Conservation (phyloP, 2,888 invertebrate species). For the Drosophila trichaetosa region DNA sequence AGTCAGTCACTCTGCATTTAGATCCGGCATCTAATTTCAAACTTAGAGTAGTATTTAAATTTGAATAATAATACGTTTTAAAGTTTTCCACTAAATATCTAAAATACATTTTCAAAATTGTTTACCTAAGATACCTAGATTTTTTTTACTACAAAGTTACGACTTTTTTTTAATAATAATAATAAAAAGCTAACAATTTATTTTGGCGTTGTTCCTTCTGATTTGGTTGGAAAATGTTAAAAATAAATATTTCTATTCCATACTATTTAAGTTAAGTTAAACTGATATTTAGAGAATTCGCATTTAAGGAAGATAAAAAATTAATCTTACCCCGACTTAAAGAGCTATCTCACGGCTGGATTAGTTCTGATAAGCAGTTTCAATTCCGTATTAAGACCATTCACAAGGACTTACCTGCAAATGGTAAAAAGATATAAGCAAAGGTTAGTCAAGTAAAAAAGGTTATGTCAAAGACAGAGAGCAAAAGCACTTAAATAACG, state of each 20-base stretch:
- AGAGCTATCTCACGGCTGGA: background rate
- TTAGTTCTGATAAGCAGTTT: background rate
- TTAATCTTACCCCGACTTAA: constrained; percentile 39
- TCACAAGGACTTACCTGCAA: constrained; percentile 59
- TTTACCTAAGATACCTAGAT: no score
- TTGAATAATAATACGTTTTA: background rate
- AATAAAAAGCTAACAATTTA: background rate
- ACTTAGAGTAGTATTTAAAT: constrained; percentile 5
- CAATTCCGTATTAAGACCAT: background rate
- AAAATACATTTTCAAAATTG: background rate
- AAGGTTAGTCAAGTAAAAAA: constrained; percentile 40
- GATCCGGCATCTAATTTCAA: constrained; percentile 12
- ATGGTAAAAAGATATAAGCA: constrained; percentile 14
- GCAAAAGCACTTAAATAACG: constrained; percentile 28
- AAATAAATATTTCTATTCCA: background rate
- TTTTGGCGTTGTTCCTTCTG: background rate
- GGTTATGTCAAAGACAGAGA: background rate
- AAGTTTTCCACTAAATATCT: background rate
- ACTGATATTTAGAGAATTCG: background rate
- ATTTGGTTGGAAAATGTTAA: background rate
- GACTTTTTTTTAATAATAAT: background rate
- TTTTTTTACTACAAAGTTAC: no score
- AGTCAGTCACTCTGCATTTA: constrained; percentile 13
- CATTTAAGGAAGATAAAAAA: background rate
- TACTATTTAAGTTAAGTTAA: background rate